Evolutionary conservation across 2,113 vertebrate species (phyloP).

Genomic region (Bufo gargarizans): DNA sequence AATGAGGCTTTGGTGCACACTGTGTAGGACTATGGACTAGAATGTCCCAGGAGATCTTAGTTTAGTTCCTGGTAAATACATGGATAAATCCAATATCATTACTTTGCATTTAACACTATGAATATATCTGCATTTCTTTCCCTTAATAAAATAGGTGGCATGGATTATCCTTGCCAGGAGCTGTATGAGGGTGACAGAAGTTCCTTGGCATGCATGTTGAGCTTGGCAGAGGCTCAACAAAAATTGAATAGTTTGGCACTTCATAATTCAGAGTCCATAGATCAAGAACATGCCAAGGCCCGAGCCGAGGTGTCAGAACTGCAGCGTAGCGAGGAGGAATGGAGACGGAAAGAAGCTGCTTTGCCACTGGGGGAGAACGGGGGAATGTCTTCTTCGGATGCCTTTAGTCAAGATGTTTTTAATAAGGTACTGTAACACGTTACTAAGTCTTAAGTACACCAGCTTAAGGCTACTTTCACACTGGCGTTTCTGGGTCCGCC

Average conservation of each 20-base stretch:
- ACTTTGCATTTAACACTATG: no score
- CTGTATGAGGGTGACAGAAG: conserved; percentile 88
- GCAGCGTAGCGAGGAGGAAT: conserved; percentile 86
- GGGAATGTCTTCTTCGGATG: conserved; percentile 78
- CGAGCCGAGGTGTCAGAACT: conserved; percentile 81
- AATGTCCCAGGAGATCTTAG: no score
- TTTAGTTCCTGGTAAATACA: no score
- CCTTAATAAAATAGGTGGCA: conserved; percentile 75
- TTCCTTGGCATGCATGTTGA: conserved; percentile 90
- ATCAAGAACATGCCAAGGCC: conserved; percentile 89
- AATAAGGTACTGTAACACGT: conserved; percentile 81
- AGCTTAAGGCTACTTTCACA: no score
- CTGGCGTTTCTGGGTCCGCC: no score
- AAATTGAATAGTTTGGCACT: conserved; percentile 88
- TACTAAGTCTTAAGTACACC: conserved; percentile 2
- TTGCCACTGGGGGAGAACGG: conserved; percentile 79
- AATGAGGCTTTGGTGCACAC: no score
- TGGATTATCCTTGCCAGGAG: conserved; percentile 86
- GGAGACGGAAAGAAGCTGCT: conserved; percentile 92
- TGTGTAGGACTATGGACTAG: no score
- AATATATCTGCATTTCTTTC: conserved; percentile 47
- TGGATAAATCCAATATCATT: no score
- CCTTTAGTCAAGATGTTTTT: conserved; percentile 88
- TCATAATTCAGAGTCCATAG: conserved; percentile 89
- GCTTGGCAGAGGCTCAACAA: conserved; percentile 93